phyloP scores from a whole-genome alignment of 35 echinoderm and acorn worm genomes.

The Strongylocentrotus purpuratus region DNA sequence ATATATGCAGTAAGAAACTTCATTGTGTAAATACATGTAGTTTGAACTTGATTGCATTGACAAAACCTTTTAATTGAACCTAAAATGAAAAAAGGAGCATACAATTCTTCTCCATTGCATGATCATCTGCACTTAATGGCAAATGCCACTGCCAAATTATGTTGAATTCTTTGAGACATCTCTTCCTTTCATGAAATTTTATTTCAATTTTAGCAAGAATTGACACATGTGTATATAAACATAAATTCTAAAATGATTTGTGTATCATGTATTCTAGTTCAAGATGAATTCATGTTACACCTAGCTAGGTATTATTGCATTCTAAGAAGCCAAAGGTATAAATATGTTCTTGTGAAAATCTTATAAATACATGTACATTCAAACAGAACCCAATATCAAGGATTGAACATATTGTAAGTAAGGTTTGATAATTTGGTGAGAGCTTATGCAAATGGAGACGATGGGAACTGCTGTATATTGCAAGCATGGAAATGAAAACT shows the following conservation, averaged over 20 bases:
- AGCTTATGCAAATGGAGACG: no score
- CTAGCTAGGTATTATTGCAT: not conserved
- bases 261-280: not conserved
- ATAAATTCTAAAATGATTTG: not conserved
- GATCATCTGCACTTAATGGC: not conserved
- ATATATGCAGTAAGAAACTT: not conserved
- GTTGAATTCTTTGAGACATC: not conserved
- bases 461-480: no score
- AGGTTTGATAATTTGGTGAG: no score
- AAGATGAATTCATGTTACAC: not conserved
- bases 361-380: not conserved
- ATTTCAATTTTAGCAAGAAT: not conserved
- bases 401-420: no score
- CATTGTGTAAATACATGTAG: not conserved
- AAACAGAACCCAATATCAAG: not conserved
- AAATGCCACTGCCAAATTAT: conserved; percentile 2
- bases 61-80: not conserved
- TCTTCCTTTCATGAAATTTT: not conserved
- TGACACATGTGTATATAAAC: not conserved
- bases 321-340: not conserved
- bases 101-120: not conserved
- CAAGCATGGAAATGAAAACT: no score
- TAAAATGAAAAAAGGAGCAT: not conserved
- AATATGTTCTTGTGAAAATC: not conserved
- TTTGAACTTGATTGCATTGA: not conserved